Conservation (phyloP, 2,113 vertebrate genomes). For the rabbit (Oryctolagus cuniculus) region DNA sequence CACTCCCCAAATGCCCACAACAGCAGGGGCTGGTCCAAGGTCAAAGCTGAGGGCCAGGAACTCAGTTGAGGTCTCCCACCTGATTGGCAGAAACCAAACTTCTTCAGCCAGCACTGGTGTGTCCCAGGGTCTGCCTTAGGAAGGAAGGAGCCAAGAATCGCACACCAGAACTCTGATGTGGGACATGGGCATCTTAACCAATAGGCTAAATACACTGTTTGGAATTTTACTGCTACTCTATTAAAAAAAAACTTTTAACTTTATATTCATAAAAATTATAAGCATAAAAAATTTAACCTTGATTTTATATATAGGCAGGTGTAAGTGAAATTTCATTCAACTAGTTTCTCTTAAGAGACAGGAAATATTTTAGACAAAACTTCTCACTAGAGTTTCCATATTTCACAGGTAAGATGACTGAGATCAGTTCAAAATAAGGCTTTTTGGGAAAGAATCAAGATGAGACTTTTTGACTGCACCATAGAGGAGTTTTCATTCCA, state of each 20-base stretch:
- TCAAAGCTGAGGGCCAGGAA: too few species aligned
- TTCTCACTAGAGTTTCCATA: neutral
- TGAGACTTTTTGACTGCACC: neutral
- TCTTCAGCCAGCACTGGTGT: too few species aligned
- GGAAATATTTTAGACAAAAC: slow-evolving; percentile 39
- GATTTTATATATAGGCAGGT: neutral
- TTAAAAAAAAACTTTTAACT: neutral
- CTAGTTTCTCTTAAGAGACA: neutral
- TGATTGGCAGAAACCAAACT: too few species aligned
- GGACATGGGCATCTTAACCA: too few species aligned
- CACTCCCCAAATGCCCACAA: too few species aligned
- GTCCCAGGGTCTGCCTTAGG: too few species aligned
- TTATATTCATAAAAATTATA: slow-evolving; percentile 34
- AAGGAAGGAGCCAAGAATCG: too few species aligned
- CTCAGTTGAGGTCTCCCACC: too few species aligned
- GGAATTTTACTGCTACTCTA: neutral
- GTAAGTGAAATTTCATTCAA: neutral
- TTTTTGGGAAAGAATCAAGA: slow-evolving; percentile 12
- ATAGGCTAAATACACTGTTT: too few species aligned
- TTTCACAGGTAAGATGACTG: neutral
- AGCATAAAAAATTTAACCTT: neutral
- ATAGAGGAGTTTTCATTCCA: neutral
- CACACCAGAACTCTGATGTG: too few species aligned
- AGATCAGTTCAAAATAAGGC: neutral
- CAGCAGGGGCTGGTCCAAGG: too few species aligned